A percentile compares a stretch with the other conserved stretches of the same genome.
phyloP scores from a whole-genome alignment of 2,888 invertebrate species.

The Ochlodes sylvanus region DNA sequence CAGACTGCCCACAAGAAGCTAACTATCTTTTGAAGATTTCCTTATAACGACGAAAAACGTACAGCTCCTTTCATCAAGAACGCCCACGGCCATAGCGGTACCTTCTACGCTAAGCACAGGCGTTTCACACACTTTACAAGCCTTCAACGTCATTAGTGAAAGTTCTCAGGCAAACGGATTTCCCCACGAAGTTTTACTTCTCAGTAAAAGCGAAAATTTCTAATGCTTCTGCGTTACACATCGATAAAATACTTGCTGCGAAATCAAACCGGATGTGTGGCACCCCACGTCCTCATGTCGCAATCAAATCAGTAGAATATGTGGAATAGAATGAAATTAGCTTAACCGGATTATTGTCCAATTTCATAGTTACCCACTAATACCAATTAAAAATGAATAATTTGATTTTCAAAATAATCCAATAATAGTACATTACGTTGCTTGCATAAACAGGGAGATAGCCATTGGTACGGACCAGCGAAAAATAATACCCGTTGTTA shows the following conservation, averaged over 20 bases:
- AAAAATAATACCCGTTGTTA: too few species aligned
- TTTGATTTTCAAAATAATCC: conserved; percentile 3
- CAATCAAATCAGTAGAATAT: not conserved
- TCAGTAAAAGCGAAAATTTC: not conserved
- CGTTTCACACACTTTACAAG: not conserved
- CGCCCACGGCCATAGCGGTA: not conserved
- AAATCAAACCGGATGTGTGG: too few species aligned
- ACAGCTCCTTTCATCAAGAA: not conserved
- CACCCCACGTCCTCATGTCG: not conserved
- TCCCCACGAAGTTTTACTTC: not conserved
- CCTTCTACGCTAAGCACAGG: not conserved
- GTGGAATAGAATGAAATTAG: conserved; percentile 1
- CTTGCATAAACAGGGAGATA: not conserved
- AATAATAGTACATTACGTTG: not conserved
- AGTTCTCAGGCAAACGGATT: not conserved
- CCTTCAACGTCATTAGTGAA: not conserved
- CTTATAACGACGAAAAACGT: not conserved
- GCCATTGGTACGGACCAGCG: not conserved
- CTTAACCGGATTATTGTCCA: not conserved
- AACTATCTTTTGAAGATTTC: not conserved
- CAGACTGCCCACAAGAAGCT: not conserved
- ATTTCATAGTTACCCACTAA: not conserved
- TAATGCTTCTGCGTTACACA: not conserved
- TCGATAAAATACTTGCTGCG: too few species aligned
- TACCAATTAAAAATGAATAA: not conserved